Percentiles rank a stretch among this genome's conserved stretches.
phyloP scores from a whole-genome alignment of 2,888 invertebrate species.

The Antheraea yamamai region DNA sequence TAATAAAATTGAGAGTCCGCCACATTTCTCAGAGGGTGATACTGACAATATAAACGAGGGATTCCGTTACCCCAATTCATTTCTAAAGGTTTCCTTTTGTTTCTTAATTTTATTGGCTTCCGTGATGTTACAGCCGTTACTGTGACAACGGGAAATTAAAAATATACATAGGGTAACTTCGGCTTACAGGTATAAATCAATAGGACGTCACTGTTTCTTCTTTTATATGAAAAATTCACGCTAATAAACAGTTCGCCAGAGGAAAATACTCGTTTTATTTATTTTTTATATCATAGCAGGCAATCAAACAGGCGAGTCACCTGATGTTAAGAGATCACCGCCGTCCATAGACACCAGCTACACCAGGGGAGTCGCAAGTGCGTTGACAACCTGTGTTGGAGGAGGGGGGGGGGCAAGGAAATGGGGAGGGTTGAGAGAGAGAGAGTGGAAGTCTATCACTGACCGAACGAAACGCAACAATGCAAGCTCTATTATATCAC shows the following conservation, averaged over 20 bases:
- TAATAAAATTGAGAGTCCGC: neutral
- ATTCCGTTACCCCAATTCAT: slow-evolving; percentile 10
- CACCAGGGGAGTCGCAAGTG: too few species aligned
- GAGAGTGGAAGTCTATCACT: too few species aligned
- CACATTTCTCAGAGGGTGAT: neutral
- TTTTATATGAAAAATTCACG: neutral
- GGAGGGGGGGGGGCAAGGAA: too few species aligned
- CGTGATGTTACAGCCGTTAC: neutral
- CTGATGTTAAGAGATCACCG: too few species aligned
- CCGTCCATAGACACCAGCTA: too few species aligned
- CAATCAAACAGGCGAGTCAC: too few species aligned
- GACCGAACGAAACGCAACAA: too few species aligned
- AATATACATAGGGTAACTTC: neutral
- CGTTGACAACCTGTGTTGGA: too few species aligned
- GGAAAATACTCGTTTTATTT: too few species aligned
- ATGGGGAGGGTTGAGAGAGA: too few species aligned
- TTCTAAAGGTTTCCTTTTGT: slow-evolving; percentile 1
- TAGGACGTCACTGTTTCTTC: neutral
- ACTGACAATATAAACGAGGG: neutral
- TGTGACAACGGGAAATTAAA: slow-evolving; percentile 3
- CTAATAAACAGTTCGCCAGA: neutral
- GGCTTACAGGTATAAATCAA: slow-evolving; percentile 29
- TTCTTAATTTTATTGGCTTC: slow-evolving; percentile 12
- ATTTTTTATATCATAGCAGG: too few species aligned
- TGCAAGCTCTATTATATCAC: too few species aligned